Evolutionary conservation across 1,140 invertebrate genomes (phyloP).

Genomic region (Lepeophtheirus salmonis): DNA sequence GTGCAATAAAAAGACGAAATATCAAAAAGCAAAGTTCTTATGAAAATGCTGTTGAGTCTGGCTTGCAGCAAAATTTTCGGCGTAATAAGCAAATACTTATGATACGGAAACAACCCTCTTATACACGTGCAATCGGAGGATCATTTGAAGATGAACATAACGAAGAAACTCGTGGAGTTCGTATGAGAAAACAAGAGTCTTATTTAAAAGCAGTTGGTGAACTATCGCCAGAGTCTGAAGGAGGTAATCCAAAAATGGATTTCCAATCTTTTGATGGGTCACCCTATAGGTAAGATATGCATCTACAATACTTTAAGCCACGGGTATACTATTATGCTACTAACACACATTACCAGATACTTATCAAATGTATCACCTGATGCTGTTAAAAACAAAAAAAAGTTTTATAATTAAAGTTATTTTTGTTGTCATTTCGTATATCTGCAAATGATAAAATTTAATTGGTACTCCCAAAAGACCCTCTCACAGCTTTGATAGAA

Average conservation of each 20-base stretch:
- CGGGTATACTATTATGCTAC: too few relatives aligned
- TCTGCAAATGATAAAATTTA: too few relatives aligned
- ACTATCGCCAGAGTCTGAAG: conserved; percentile 11
- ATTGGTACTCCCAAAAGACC: too few relatives aligned
- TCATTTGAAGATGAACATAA: conserved; percentile 8
- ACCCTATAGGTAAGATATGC: neutral
- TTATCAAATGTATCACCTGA: too few relatives aligned
- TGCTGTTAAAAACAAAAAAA: too few relatives aligned
- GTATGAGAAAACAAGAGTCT: conserved; percentile 17
- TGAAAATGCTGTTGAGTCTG: conserved; percentile 6
- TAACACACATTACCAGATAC: too few relatives aligned
- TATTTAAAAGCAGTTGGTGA: conserved; percentile 17
- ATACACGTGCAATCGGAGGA: conserved; percentile 14
- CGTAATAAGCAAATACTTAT: neutral
- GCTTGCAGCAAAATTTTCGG: neutral
- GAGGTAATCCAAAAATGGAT: neutral
- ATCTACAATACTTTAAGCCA: too few relatives aligned
- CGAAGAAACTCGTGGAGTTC: neutral
- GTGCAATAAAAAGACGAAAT: neutral
- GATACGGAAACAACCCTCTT: conserved; percentile 14
- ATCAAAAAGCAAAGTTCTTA: conserved; percentile 13
- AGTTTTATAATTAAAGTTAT: too few relatives aligned
- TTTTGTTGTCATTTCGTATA: too few relatives aligned
- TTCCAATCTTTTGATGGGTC: neutral
- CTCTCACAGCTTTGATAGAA: too few relatives aligned